A percentile compares a stretch with the other conserved stretches of the same genome.
phyloP scores from a whole-genome alignment of 2,797 vertebrate species.

The Sylvilagus floridanus region DNA sequence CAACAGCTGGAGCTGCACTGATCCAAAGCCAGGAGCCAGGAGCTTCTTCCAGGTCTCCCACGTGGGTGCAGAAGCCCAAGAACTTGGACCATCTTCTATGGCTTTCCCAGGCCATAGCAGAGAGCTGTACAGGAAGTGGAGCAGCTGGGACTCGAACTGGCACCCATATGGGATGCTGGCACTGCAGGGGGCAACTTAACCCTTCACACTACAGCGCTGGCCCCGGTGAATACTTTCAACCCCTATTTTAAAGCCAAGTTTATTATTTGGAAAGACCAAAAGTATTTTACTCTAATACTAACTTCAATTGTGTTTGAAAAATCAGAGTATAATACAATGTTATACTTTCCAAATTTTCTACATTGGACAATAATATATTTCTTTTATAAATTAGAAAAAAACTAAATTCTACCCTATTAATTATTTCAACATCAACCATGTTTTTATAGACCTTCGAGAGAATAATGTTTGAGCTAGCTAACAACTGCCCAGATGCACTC shows the following conservation, averaged over 20 bases:
- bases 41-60: too few relatives aligned
- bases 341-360: background rate
- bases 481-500: background rate
- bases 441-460: background rate
- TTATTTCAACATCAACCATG: background rate
- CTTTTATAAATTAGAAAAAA: constrained; percentile 29
- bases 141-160: too few relatives aligned
- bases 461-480: background rate
- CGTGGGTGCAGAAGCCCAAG: too few relatives aligned
- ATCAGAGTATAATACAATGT: background rate
- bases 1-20: too few relatives aligned
- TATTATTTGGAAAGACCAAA: constrained; percentile 20
- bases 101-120: too few relatives aligned
- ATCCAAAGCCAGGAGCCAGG: too few relatives aligned
- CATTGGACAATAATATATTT: background rate
- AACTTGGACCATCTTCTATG: too few relatives aligned
- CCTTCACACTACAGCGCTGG: too few relatives aligned
- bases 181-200: too few relatives aligned
- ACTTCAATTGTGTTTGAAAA: background rate
- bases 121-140: too few relatives aligned
- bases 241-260: background rate
- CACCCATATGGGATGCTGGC: too few relatives aligned
- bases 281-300: background rate
- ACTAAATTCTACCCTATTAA: background rate
- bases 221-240: background rate